Conservation (phyloP, 2,113 vertebrate species). For the Cololabis saira region DNA sequence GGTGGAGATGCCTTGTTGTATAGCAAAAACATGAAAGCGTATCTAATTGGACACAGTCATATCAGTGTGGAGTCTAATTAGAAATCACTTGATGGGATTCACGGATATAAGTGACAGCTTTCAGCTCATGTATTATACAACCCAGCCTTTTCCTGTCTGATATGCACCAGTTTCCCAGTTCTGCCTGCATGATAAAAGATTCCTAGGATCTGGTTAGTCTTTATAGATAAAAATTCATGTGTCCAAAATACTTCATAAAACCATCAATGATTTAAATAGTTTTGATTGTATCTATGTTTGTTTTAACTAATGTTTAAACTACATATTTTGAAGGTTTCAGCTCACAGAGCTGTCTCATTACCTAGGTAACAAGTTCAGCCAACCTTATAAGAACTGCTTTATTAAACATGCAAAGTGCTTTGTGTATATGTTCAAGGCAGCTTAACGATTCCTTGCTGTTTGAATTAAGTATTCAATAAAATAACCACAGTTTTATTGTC, state of each 20-base stretch:
- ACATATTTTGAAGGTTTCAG: background rate
- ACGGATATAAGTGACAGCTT: slow-evolving; percentile 49
- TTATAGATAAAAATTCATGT: slow-evolving; percentile 6
- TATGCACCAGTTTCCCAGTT: slow-evolving; percentile 20
- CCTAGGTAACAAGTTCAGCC: no score
- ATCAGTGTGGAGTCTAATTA: slow-evolving; percentile 62
- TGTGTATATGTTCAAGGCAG: no score
- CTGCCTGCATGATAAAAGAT: slow-evolving; percentile 25
- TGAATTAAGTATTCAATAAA: background rate
- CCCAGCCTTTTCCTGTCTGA: slow-evolving; percentile 28
- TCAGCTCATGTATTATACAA: slow-evolving; percentile 40
- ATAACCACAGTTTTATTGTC: background rate
- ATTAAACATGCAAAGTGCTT: no score
- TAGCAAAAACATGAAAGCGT: slow-evolving; percentile 54
- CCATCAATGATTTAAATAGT: no score
- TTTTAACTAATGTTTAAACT: background rate
- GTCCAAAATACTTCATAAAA: background rate
- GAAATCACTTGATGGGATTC: slow-evolving; percentile 46
- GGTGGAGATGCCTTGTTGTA: slow-evolving; percentile 34
- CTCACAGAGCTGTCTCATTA: background rate
- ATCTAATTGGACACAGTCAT: slow-evolving; percentile 58
- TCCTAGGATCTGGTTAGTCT: background rate
- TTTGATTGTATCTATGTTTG: no score
- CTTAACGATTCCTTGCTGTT: background rate
- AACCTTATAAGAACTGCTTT: no score